phyloP scores from a whole-genome alignment of 1,140 invertebrate genomes.

The Aphaenogaster floridana region DNA sequence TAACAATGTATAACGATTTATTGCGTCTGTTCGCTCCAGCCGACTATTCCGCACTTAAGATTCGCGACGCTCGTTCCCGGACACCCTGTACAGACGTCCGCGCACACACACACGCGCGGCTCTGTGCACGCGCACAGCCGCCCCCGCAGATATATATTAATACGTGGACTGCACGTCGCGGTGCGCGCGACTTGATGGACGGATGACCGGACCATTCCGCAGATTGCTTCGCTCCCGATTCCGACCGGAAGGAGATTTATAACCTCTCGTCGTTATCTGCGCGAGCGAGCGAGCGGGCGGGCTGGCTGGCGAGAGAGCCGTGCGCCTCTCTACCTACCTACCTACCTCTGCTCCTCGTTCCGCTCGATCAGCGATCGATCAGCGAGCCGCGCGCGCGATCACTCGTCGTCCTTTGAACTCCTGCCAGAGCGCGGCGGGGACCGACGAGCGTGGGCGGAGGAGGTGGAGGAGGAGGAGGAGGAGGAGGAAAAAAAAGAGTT shows the following conservation, averaged over 20 bases:
- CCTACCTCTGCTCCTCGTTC: slow-evolving; percentile 42
- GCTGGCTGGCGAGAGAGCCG: slow-evolving; percentile 44
- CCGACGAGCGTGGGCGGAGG: neutral
- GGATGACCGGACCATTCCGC: slow-evolving; percentile 86
- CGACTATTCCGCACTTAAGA: neutral
- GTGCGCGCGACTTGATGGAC: slow-evolving; percentile 84
- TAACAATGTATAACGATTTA: neutral
- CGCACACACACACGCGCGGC: neutral
- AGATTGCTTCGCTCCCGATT: slow-evolving; percentile 86
- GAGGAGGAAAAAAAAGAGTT: neutral
- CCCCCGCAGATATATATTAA: slow-evolving; percentile 76
- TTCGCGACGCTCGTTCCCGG: neutral
- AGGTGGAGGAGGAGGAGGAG: neutral
- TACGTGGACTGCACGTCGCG: slow-evolving; percentile 77
- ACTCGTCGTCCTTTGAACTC: slow-evolving; percentile 60
- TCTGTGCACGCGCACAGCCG: slow-evolving; percentile 56
- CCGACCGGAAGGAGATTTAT: slow-evolving; percentile 86
- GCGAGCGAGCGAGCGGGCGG: slow-evolving; percentile 66
- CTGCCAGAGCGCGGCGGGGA: slow-evolving; percentile 32
- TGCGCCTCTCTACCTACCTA: slow-evolving; percentile 35
- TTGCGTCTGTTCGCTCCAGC: neutral
- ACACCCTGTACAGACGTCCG: slow-evolving; percentile 47
- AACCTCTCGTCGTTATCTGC: slow-evolving; percentile 85
- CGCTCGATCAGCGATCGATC: slow-evolving; percentile 75
- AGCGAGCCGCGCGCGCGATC: slow-evolving; percentile 49